Conservation (phyloP, 2,797 vertebrate species). For the Channallabes apus region DNA sequence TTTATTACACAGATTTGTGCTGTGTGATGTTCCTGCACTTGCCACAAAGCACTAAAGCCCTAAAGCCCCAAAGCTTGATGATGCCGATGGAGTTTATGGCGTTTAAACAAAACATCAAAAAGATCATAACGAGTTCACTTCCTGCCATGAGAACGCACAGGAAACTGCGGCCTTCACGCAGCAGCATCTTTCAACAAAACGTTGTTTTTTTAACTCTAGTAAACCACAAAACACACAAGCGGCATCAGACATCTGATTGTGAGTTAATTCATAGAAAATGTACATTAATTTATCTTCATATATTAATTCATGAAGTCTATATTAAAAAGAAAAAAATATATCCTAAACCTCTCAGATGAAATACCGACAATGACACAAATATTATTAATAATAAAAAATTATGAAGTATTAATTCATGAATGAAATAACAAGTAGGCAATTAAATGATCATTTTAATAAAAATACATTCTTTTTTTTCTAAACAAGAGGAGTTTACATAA, state of each 20-base stretch:
- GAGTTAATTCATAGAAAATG: not conserved
- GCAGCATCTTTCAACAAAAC: not conserved
- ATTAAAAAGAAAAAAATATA: not conserved
- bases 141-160: constrained; percentile 40
- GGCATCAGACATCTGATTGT: no score
- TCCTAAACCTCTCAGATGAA: not conserved
- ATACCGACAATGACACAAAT: not conserved
- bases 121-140: constrained; percentile 36
- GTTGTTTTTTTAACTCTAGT: not conserved
- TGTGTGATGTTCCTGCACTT: not conserved
- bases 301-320: not conserved
- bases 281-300: not conserved
- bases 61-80: not conserved
- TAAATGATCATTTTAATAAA: not conserved
- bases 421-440: not conserved
- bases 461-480: not conserved
- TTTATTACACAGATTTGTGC: constrained; percentile 7
- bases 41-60: constrained; percentile 2
- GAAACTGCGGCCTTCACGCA: constrained; percentile 22
- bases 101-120: constrained; percentile 53
- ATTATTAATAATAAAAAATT: not conserved
- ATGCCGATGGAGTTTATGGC: constrained; percentile 15
- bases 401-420: not conserved
- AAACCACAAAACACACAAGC: not conserved
- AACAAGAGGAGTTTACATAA: not conserved